These are phyloP conservation scores for Scaptomyza flava DNA, from an alignment of 2,888 invertebrate species.

Conservation along the genomic window DNA sequence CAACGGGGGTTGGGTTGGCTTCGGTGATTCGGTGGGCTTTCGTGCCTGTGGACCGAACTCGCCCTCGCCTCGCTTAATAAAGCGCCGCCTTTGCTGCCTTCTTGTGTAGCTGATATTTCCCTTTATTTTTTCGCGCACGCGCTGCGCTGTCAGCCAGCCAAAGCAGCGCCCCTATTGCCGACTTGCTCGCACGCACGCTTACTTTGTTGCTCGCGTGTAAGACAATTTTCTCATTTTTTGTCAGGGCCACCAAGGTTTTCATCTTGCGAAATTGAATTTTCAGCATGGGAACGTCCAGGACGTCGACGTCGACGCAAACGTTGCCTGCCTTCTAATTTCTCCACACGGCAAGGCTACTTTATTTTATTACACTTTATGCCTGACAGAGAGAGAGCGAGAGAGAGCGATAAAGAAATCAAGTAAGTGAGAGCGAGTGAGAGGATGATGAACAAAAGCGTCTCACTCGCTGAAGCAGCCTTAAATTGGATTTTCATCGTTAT, in stretches of 20 bases:
- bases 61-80: conserved; percentile 11
- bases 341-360: conserved; percentile 78
- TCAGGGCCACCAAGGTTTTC: conserved; percentile 61
- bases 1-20: conserved; percentile 59
- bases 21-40: conserved; percentile 28
- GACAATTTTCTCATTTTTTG: conserved; percentile 78
- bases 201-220: conserved; percentile 52
- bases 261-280: conserved; percentile 82
- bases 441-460: conserved; percentile 40
- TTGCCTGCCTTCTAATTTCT: conserved; percentile 61
- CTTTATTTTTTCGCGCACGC: conserved; percentile 76
- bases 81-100: conserved; percentile 72
- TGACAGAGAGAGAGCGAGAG: conserved; percentile 29
- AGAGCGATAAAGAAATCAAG: conserved; percentile 12
- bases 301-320: conserved; percentile 20
- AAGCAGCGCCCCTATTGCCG: conserved; percentile 54
- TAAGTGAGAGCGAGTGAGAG: conserved; percentile 45
- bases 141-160: conserved; percentile 71
- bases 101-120: conserved; percentile 58
- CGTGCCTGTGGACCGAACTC: conserved; percentile 31
- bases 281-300: conserved; percentile 67
- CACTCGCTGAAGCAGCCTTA: conserved; percentile 73
- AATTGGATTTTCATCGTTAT: conserved; percentile 82
- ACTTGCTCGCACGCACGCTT: conserved; percentile 22
- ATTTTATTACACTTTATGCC: conserved; percentile 82